Percentiles rank a stretch among this genome's conserved stretches.
Conservation (phyloP, 2,113 vertebrate genomes). For the Nematolebias whitei region DNA sequence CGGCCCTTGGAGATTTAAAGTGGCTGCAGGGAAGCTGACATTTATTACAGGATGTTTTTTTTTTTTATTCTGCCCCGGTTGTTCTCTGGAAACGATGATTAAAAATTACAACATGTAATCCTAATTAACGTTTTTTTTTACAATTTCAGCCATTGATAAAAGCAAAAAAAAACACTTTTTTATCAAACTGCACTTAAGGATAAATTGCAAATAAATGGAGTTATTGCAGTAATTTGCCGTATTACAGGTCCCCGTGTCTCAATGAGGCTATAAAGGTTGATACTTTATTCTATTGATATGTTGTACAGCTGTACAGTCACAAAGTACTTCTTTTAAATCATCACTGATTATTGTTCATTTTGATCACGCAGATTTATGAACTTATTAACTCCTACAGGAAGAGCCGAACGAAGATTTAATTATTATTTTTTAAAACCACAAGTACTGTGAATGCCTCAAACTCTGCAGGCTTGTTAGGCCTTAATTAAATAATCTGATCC, state of each 20-base stretch:
- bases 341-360: no score
- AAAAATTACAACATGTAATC: background rate
- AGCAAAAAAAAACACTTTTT: background rate
- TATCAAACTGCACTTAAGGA: no score
- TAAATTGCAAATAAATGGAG: no score
- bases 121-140: background rate
- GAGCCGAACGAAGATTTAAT: slow-evolving; percentile 36
- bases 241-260: no score
- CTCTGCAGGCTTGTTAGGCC: slow-evolving; percentile 62
- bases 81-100: background rate
- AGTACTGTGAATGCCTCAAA: slow-evolving; percentile 51
- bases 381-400: no score
- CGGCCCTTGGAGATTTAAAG: slow-evolving; percentile 16
- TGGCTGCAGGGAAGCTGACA: slow-evolving; percentile 20
- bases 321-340: no score
- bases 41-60: background rate
- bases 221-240: no score
- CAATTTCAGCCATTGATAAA: slow-evolving; percentile 7
- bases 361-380: no score
- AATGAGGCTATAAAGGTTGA: no score
- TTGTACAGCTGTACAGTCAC: no score
- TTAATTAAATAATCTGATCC: slow-evolving; percentile 66
- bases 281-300: no score
- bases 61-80: background rate
- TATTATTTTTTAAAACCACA: no score